Percentiles rank a stretch among this genome's conserved stretches.
These are phyloP conservation scores for Drosophila multiciliata DNA, from an alignment of 2,888 invertebrate genomes.

Conservation along the genomic window DNA sequence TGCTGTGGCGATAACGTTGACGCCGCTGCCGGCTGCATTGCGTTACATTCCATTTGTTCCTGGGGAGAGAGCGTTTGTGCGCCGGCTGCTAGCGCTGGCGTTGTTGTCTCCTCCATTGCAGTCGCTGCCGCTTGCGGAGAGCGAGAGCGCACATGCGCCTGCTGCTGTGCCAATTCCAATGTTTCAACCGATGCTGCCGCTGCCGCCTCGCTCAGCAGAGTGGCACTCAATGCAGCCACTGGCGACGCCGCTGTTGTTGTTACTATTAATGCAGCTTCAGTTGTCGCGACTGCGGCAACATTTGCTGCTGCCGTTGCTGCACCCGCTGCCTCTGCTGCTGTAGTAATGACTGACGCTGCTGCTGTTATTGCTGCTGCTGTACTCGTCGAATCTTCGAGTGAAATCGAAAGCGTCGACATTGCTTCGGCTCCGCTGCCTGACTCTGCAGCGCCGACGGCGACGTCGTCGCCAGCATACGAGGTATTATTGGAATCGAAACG, in stretches of 20 bases:
- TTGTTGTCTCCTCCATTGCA: constrained; percentile 61
- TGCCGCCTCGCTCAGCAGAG: constrained; percentile 68
- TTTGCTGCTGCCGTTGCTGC: constrained; percentile 1
- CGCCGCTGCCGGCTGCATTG: constrained; percentile 26
- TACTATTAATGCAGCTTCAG: constrained; percentile 10
- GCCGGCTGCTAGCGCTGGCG: constrained; percentile 51
- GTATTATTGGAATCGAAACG: constrained; percentile 81
- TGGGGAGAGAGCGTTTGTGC: constrained; percentile 44
- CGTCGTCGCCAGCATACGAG: constrained; percentile 67
- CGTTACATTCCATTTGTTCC: constrained; percentile 65
- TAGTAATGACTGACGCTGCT: constrained; percentile 4
- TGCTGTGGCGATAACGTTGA: constrained; percentile 43
- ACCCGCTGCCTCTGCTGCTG: constrained; percentile 13
- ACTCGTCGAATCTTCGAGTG: constrained; percentile 43
- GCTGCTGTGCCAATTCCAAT: constrained; percentile 61
- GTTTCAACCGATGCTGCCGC: constrained; percentile 64
- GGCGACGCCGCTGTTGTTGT: constrained; percentile 14
- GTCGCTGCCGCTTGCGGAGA: constrained; percentile 61
- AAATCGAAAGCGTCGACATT: constrained; percentile 60
- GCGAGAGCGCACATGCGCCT: constrained; percentile 72
- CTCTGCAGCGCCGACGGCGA: background rate
- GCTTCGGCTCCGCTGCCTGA: constrained; percentile 13
- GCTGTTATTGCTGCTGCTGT: constrained; percentile 1
- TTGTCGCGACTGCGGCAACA: background rate
- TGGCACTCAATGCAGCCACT: constrained; percentile 49